These are phyloP conservation scores for Spatulosminthurus flaviceps DNA, from an alignment of 2,888 invertebrate species.

Conservation along the genomic window DNA sequence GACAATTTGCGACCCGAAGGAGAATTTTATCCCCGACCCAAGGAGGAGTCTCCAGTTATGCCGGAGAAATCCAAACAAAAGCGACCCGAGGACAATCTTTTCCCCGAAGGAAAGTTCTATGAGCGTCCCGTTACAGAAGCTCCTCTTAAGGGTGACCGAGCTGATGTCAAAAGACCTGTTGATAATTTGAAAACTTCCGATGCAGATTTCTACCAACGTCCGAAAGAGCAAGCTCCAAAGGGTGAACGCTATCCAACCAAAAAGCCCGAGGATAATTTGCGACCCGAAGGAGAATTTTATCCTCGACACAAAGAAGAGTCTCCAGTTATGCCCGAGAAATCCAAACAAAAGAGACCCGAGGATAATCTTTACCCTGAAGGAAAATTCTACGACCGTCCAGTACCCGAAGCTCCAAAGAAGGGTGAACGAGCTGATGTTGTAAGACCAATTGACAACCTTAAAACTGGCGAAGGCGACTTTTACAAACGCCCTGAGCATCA, in stretches of 20 bases:
- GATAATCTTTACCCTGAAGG: conserved; percentile 69
- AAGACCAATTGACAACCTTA: conserved; percentile 36
- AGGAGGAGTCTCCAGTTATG: conserved; percentile 66
- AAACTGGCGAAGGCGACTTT: conserved; percentile 40
- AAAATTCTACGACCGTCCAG: conserved; percentile 67
- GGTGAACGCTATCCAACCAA: conserved; percentile 62
- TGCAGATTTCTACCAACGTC: conserved; percentile 70
- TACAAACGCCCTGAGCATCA: conserved; percentile 32
- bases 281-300: conserved; percentile 73
- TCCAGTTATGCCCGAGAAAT: conserved; percentile 64
- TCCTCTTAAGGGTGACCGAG: conserved; percentile 55
- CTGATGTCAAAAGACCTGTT: conserved; percentile 65
- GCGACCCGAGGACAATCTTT: conserved; percentile 69
- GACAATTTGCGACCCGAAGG: conserved; percentile 68
- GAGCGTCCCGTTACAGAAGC: conserved; percentile 21
- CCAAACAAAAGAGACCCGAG: conserved; percentile 67
- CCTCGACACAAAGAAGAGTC: conserved; percentile 66
- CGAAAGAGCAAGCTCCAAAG: conserved; percentile 58
- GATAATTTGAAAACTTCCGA: conserved; percentile 71
- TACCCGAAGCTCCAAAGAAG: conserved; percentile 65
- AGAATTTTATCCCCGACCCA: conserved; percentile 68
- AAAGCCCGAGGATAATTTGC: conserved; percentile 68
- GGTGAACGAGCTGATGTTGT: conserved; percentile 66
- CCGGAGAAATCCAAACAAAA: conserved; percentile 69
- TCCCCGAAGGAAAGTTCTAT: conserved; percentile 70